Percentiles rank a stretch among this genome's conserved stretches.
Conservation (phyloP, 2,113 vertebrate species). For the Trematocara zebra region DNA sequence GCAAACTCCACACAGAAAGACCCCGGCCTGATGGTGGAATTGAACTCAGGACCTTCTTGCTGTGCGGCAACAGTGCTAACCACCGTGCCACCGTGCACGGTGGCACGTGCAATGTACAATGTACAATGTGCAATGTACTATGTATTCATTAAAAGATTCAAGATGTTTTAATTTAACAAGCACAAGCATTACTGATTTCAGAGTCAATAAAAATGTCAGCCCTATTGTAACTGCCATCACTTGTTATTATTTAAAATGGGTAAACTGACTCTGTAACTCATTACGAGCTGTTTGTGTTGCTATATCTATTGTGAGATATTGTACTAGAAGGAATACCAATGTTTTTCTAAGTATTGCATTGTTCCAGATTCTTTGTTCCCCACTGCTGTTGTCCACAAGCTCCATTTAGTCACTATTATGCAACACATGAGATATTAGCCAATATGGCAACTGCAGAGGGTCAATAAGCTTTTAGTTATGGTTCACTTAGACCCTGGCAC, state of each 20-base stretch:
- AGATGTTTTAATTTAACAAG: not conserved
- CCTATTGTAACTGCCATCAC: not conserved
- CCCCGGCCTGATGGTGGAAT: too few relatives aligned
- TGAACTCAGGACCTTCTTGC: too few relatives aligned
- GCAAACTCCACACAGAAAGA: too few relatives aligned
- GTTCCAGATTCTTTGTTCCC: not conserved
- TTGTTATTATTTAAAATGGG: not conserved
- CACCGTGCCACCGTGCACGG: too few relatives aligned
- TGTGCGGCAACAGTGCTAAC: too few relatives aligned
- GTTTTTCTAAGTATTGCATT: not conserved
- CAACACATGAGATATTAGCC: not conserved
- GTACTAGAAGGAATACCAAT: not conserved
- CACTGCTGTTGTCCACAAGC: not conserved
- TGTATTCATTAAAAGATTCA: not conserved
- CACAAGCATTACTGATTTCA: not conserved
- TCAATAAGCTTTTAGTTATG: constrained; percentile 37
- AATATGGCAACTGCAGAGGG: not conserved
- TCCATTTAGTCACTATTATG: not conserved
- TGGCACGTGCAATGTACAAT: too few relatives aligned
- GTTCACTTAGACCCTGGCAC: not conserved
- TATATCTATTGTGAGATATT: not conserved
- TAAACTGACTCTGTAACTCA: not conserved
- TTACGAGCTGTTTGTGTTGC: not conserved
- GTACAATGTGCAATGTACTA: too few relatives aligned
- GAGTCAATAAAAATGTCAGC: not conserved